A percentile compares a stretch with the other conserved stretches of the same genome.
These are phyloP conservation scores for Drosophila atripex DNA, from an alignment of 2,888 invertebrate genomes.

Conservation along the genomic window DNA sequence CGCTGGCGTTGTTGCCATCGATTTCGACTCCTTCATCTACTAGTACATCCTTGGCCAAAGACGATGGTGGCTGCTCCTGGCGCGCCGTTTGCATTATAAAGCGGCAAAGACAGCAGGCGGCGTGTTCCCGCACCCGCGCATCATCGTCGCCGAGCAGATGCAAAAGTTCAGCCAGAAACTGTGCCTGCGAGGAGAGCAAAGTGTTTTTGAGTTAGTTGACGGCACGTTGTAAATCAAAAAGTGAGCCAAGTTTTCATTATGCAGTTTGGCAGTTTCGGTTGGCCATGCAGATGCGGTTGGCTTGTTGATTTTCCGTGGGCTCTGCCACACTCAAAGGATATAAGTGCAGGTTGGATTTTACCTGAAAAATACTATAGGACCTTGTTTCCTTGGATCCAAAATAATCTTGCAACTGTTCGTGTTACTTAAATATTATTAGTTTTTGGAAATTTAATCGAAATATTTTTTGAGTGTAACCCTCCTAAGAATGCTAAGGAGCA, in stretches of 20 bases:
- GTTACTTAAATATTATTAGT: too few species aligned
- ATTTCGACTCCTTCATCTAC: constrained; percentile 35
- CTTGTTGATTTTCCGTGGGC: constrained; percentile 13
- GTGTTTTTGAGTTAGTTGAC: constrained; percentile 47
- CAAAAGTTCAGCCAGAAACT: constrained; percentile 83
- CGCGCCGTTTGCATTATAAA: constrained; percentile 82
- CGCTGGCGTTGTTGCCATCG: constrained; percentile 54
- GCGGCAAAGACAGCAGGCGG: constrained; percentile 81
- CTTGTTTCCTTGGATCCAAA: too few species aligned
- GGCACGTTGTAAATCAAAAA: constrained; percentile 67
- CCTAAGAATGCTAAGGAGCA: neutral
- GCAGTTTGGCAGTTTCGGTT: constrained; percentile 43
- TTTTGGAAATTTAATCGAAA: too few species aligned
- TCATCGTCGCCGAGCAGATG: constrained; percentile 83
- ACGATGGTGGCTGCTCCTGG: constrained; percentile 49
- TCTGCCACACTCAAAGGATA: neutral
- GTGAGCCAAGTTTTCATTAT: constrained; percentile 57
- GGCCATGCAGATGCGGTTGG: constrained; percentile 39
- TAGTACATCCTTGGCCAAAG: constrained; percentile 26
- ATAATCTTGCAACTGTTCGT: too few species aligned
- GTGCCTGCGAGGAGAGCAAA: constrained; percentile 71
- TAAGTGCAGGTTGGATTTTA: neutral
- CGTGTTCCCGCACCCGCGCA: constrained; percentile 83
- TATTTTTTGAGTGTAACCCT: neutral
- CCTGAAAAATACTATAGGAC: neutral